phyloP scores from a whole-genome alignment of 2,113 vertebrate species.

The Brevimyrus niger region DNA sequence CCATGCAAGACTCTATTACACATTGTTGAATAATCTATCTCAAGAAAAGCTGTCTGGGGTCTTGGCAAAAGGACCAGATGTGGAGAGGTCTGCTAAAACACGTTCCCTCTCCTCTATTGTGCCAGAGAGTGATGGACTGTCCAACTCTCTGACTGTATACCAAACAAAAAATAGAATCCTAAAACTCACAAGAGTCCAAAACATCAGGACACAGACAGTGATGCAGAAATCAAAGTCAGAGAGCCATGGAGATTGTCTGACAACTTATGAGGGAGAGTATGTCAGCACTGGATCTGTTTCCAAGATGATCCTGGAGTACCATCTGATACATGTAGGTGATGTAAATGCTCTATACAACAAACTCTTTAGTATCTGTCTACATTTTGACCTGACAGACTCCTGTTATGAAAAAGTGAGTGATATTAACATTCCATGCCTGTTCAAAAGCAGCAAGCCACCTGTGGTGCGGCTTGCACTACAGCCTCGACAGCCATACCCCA shows the following conservation, averaged over 20 bases:
- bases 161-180: conserved; percentile 45
- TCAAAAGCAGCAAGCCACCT: conserved; percentile 41
- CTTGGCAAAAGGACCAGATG: conserved; percentile 47
- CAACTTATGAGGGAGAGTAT: conserved; percentile 54
- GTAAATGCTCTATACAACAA: conserved; percentile 44
- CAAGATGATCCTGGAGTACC: conserved; percentile 50
- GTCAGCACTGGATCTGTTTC: conserved; percentile 42
- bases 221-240: neutral
- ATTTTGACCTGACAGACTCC: conserved; percentile 55
- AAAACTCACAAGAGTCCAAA: conserved; percentile 35
- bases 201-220: accelerated
- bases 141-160: conserved; percentile 58
- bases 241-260: conserved; percentile 16
- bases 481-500: conserved; percentile 61
- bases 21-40: conserved; percentile 70
- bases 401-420: conserved; percentile 59
- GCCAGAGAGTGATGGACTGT: conserved; percentile 67
- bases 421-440: conserved; percentile 63
- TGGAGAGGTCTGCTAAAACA: conserved; percentile 52
- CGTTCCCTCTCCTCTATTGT: conserved; percentile 64
- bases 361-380: conserved; percentile 70
- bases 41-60: conserved; percentile 63
- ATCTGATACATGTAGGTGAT: conserved; percentile 44
- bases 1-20: conserved; percentile 75
- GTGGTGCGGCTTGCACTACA: conserved; percentile 57